A percentile compares a stretch with the other conserved stretches of the same genome.
These are phyloP conservation scores for Hyla sarda DNA, from an alignment of 2,113 vertebrate species.

Conservation along the genomic window DNA sequence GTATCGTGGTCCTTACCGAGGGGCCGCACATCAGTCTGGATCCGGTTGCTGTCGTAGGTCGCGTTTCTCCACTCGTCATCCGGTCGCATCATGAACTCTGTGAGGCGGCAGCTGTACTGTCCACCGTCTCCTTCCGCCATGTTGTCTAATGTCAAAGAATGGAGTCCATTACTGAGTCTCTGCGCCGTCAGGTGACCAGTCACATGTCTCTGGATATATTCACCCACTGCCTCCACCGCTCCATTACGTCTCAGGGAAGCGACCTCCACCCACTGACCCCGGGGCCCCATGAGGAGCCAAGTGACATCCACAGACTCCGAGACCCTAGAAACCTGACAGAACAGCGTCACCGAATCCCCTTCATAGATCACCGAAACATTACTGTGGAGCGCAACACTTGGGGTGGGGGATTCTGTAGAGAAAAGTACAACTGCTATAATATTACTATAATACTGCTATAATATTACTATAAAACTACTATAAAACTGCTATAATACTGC, in stretches of 20 bases:
- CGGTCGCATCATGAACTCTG: constrained; percentile 64
- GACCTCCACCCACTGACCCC: constrained; percentile 53
- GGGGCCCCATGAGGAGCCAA: constrained; percentile 70
- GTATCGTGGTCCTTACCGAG: background rate
- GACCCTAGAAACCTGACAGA: constrained; percentile 70
- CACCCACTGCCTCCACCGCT: constrained; percentile 56
- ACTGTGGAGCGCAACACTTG: constrained; percentile 68
- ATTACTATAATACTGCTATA: too few species aligned
- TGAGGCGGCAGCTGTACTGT: constrained; percentile 73
- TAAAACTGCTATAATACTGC: too few species aligned
- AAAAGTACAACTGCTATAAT: too few species aligned
- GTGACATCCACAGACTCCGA: constrained; percentile 71
- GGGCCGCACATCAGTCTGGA: constrained; percentile 65
- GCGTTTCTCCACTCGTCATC: constrained; percentile 61
- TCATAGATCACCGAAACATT: constrained; percentile 49
- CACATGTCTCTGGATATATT: constrained; percentile 16
- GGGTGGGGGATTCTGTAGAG: constrained; percentile 70
- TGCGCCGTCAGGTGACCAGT: constrained; percentile 60
- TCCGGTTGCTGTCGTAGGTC: constrained; percentile 63
- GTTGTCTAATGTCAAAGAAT: constrained; percentile 76
- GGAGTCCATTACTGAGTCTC: constrained; percentile 64
- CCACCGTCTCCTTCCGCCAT: constrained; percentile 59
- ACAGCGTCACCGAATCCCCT: constrained; percentile 72
- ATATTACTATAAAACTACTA: too few species aligned
- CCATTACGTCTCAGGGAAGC: constrained; percentile 74